Evolutionary conservation across 2,113 vertebrate genomes (phyloP).

Genomic region (Psammodynastes pulverulentus): DNA sequence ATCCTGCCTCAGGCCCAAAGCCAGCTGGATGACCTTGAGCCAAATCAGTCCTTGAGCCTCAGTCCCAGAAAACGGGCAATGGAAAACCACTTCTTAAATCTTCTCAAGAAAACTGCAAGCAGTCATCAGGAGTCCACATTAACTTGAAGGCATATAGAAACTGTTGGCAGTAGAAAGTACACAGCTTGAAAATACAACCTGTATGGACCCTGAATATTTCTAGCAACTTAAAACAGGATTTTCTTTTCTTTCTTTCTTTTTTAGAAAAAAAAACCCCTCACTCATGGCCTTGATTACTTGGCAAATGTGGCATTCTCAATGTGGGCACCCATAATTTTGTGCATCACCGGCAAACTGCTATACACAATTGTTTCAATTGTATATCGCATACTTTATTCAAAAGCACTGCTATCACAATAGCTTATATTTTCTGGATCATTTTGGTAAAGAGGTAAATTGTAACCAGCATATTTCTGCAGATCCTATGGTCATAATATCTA

Average conservation of each 20-base stretch:
- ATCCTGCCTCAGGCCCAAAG: neutral
- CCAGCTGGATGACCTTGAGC: neutral
- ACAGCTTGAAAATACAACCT: neutral
- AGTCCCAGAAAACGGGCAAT: neutral
- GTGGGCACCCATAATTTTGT: neutral
- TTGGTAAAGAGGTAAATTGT: neutral
- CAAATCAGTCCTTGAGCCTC: neutral
- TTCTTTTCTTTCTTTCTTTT: no score
- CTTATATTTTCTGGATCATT: neutral
- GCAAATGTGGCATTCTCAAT: neutral
- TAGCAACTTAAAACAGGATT: neutral
- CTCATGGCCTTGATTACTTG: neutral
- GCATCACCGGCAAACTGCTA: neutral
- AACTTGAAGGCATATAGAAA: neutral
- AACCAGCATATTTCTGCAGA: neutral
- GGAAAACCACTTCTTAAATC: neutral
- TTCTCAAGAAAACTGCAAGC: neutral
- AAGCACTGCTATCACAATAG: neutral
- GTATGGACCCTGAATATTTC: neutral
- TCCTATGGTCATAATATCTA: neutral
- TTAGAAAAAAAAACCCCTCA: neutral
- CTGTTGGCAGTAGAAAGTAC: neutral
- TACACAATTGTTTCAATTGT: neutral
- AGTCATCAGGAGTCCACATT: neutral
- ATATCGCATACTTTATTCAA: neutral